Evolutionary conservation across 2,797 vertebrate species (phyloP), one percentile per base, ranked within the genome.

Genomic region (Florisuga fusca): DNA sequence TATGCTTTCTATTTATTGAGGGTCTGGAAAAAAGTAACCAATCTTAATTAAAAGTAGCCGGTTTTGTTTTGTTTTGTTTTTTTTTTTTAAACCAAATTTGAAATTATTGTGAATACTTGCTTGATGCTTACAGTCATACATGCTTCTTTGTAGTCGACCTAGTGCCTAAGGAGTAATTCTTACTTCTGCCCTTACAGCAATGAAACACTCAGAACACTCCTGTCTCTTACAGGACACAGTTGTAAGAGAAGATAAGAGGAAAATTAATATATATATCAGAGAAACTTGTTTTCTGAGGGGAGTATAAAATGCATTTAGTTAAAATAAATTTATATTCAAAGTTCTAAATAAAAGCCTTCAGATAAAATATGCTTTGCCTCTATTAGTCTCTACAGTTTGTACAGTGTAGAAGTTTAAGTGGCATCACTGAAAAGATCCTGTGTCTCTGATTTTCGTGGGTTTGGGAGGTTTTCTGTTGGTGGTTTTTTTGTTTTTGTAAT

Each of bases 1-100:
- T 96, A 96, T 0, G 91, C 84, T 95, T 95, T 92, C 87, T 92
- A 34, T 96, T 96, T 96, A 68, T 91, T 91, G 95, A 96, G 64
- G 72, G 21, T 82, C 80, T 74, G 90, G 87, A 93, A 18, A 18
- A 64, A 91, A 63, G n/a, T 29, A 74, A 63, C 13, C 33, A 4
- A 9, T 55, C 19, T n/a, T 54, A 38, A n/a, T 36, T 54, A 53
- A 71, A 82, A 91, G 45, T 33, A 59, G 33, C 34, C 34, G 9
- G 38, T 41, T 41, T 41, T 6, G 38, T 41, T 41, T 38, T 38
- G 38, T 38, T 38, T 48, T 72, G 8, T 10, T 63, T 13, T 27
- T 34, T 17, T 72, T 51, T 63, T 69, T 48, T 12, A 4, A 62
- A 73, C 31, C 6, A 22, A 17, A 36, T 45, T 23, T 26, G 57